Evolutionary conservation across 2,113 vertebrate genomes (phyloP).

Genomic region (Dolichotis patagonum): DNA sequence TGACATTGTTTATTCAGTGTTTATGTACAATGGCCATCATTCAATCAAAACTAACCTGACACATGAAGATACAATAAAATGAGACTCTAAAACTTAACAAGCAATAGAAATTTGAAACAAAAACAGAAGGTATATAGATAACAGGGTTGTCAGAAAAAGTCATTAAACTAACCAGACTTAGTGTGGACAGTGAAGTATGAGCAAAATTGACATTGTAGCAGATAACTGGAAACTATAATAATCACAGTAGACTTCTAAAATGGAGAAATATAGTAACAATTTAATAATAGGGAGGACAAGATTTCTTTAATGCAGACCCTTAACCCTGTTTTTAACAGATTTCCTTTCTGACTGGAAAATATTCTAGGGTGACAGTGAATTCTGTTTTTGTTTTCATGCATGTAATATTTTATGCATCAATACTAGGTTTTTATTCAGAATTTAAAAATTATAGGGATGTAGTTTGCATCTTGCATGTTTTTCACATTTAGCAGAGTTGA

Average conservation of each 20-base stretch:
- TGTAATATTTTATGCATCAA: not conserved
- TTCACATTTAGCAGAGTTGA: not conserved
- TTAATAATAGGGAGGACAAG: not conserved
- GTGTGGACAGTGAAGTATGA: slow-evolving; percentile 45
- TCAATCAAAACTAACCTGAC: slow-evolving; percentile 66
- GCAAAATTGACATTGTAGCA: not conserved
- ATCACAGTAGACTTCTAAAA: slow-evolving; percentile 27
- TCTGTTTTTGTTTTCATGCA: not conserved
- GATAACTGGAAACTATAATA: slow-evolving; percentile 17
- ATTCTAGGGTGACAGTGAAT: not conserved
- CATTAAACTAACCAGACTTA: slow-evolving; percentile 20
- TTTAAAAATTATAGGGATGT: not conserved
- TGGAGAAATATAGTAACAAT: slow-evolving; percentile 11
- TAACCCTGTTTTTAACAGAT: not conserved
- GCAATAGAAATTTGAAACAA: slow-evolving; percentile 52
- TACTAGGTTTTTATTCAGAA: not conserved
- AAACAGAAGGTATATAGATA: not conserved
- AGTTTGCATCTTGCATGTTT: not conserved
- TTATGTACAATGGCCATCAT: slow-evolving; percentile 4
- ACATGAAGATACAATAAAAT: not conserved
- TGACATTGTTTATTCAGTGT: slow-evolving; percentile 1
- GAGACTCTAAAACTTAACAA: slow-evolving; percentile 53
- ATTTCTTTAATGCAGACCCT: not conserved
- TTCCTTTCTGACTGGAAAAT: not conserved
- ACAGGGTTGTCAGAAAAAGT: slow-evolving; percentile 42